Conservation (phyloP, 2,113 vertebrate genomes). For the Paramisgurnus dabryanus region DNA sequence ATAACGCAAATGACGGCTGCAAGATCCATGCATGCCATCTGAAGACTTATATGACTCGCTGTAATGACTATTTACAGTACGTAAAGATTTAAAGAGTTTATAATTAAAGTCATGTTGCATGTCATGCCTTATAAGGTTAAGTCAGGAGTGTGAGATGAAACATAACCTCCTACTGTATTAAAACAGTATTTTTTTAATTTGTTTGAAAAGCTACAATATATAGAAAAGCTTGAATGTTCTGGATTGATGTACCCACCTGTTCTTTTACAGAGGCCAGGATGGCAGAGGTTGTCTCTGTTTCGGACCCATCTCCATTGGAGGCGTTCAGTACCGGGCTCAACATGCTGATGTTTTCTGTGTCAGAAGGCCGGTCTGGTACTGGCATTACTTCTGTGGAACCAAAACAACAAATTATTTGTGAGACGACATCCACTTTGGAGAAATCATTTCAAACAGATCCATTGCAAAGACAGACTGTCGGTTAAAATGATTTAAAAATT, state of each 20-base stretch:
- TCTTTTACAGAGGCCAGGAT: slow-evolving; percentile 98
- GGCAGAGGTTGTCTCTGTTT: slow-evolving; percentile 96
- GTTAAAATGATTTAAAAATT: background rate
- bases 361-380: slow-evolving; percentile 92
- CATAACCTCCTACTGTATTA: background rate
- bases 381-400: slow-evolving; percentile 90
- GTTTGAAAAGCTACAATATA: background rate
- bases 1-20: background rate
- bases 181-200: background rate
- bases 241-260: slow-evolving; percentile 78
- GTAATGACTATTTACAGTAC: slow-evolving; percentile 45
- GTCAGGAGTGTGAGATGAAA: background rate
- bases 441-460: background rate
- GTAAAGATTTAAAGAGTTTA: slow-evolving; percentile 38
- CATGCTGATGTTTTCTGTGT: slow-evolving; percentile 87
- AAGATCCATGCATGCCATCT: slow-evolving; percentile 18
- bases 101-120: slow-evolving; percentile 41
- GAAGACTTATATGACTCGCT: slow-evolving; percentile 22
- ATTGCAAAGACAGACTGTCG: background rate
- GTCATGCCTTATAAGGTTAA: background rate
- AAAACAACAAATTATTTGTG: slow-evolving; percentile 32
- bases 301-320: slow-evolving; percentile 94
- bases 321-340: slow-evolving; percentile 92
- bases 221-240: background rate
- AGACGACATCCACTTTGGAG: background rate